Evolutionary conservation across 1,140 invertebrate species (phyloP).

Genomic region (Chelonus insularis): DNA sequence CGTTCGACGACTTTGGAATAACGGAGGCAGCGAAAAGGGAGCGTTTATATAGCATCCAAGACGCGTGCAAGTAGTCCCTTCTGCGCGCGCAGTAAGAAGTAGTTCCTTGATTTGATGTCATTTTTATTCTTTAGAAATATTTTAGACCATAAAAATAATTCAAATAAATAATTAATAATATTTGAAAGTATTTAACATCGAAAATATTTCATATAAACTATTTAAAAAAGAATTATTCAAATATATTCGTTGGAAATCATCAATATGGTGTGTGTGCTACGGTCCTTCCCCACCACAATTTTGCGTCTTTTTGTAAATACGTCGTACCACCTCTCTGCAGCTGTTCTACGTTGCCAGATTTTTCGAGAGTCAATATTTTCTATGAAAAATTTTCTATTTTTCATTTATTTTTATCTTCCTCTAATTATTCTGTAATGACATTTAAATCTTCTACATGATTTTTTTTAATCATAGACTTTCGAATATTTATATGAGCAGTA

Average conservation of each 20-base stretch:
- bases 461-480: no score
- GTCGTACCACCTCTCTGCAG: constrained; percentile 16
- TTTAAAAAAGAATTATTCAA: background rate
- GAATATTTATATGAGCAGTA: no score
- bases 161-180: background rate
- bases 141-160: background rate
- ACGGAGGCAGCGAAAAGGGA: constrained; percentile 5
- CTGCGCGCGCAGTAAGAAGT: constrained; percentile 38
- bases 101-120: constrained; percentile 30
- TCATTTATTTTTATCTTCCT: no score
- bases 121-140: background rate
- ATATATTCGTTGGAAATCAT: background rate
- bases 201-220: background rate
- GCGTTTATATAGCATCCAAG: constrained; percentile 36
- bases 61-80: constrained; percentile 26
- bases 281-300: constrained; percentile 16
- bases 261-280: constrained; percentile 18
- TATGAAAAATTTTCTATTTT: background rate
- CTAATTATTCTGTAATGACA: background rate
- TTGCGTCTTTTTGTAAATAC: constrained; percentile 17
- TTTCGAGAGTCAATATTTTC: constrained; percentile 18
- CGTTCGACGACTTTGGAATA: constrained; percentile 32
- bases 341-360: constrained; percentile 28
- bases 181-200: background rate
- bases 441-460: no score